Evolutionary conservation across 2,797 vertebrate species (phyloP).

Genomic region (Spinibarbus caldwelli): DNA sequence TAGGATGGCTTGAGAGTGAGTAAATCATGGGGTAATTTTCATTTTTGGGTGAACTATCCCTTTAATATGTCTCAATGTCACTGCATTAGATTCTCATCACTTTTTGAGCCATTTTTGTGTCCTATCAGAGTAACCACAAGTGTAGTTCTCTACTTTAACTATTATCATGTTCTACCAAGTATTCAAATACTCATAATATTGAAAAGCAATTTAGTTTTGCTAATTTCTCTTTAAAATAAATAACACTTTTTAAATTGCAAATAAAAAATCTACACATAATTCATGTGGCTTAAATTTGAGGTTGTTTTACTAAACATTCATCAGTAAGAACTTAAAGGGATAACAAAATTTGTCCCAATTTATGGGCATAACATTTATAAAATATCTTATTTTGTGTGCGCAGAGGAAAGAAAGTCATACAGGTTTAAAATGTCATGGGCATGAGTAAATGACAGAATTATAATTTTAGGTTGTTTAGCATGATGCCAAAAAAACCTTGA

Average conservation of each 20-base stretch:
- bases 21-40: not conserved
- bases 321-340: not conserved
- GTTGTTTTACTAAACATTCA: not conserved
- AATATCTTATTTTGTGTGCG: not conserved
- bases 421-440: not conserved
- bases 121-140: not conserved
- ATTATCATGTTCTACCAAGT: not conserved
- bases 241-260: not conserved
- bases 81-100: not conserved
- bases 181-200: not conserved
- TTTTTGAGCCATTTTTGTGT: not conserved
- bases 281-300: not conserved
- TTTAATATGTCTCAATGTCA: not conserved
- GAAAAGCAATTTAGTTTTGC: not conserved
- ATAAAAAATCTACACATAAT: not conserved
- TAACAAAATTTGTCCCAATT: not conserved
- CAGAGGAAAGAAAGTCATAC: not conserved
- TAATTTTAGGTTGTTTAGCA: not conserved
- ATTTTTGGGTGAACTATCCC: not conserved
- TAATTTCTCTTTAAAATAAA: not conserved
- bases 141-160: not conserved
- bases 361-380: not conserved
- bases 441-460: not conserved
- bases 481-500: constrained; percentile 12
- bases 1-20: not conserved